A percentile compares a stretch with the other conserved stretches of the same genome.
phyloP scores from a whole-genome alignment of 2,113 vertebrate genomes.

The Poecile atricapillus region DNA sequence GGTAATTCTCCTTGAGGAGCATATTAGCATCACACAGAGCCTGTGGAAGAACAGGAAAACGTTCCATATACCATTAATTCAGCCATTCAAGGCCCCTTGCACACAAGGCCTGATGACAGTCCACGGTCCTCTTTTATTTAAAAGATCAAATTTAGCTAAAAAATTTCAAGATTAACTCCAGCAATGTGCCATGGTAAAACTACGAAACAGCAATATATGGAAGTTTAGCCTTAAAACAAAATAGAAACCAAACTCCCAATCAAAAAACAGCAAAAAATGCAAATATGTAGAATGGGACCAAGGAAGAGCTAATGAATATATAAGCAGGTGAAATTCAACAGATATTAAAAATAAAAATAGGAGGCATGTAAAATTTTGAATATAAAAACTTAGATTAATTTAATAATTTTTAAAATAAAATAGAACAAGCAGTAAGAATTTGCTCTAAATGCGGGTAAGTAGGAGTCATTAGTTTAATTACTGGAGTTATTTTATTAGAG shows the following conservation, averaged over 20 bases:
- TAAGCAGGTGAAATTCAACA: background rate
- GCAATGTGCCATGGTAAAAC: background rate
- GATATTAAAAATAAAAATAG: background rate
- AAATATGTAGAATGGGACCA: background rate
- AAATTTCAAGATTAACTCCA: background rate
- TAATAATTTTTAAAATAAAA: background rate
- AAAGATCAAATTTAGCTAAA: background rate
- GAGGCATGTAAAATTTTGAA: background rate
- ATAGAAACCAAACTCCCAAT: background rate
- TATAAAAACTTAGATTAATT: background rate
- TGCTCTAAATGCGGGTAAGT: background rate
- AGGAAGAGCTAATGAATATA: background rate
- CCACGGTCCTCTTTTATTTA: background rate
- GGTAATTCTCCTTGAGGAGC: background rate
- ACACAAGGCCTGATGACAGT: background rate
- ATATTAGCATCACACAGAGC: fast-evolving
- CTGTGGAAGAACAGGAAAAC: background rate
- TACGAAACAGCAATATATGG: background rate
- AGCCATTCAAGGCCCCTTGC: background rate
- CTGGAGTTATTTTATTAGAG: background rate
- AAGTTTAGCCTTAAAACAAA: background rate
- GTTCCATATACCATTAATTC: background rate
- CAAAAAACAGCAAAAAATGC: background rate
- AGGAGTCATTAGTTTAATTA: background rate
- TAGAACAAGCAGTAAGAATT: background rate